Conservation (phyloP, 2,797 vertebrate species). For the Tamandua tetradactyla region DNA sequence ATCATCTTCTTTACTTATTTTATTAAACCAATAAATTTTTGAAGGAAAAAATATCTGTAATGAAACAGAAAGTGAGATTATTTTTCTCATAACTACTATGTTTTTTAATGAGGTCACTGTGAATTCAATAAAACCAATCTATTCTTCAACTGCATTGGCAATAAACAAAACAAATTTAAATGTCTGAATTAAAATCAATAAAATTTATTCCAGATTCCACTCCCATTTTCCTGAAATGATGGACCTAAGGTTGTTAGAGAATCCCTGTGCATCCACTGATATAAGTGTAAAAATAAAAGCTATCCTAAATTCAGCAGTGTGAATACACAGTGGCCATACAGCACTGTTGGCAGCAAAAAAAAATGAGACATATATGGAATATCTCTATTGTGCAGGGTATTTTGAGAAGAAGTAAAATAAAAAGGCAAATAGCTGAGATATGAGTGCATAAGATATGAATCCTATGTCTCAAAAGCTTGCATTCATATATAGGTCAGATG, state of each 20-base stretch:
- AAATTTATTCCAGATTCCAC: constrained; percentile 69
- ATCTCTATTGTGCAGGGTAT: not conserved
- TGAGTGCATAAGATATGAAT: not conserved
- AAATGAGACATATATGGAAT: not conserved
- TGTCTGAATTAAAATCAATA: constrained; percentile 80
- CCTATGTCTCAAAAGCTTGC: not conserved
- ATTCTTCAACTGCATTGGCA: constrained; percentile 83
- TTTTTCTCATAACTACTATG: constrained; percentile 82
- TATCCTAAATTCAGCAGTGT: not conserved
- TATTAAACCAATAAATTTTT: constrained; percentile 84
- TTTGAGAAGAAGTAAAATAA: not conserved
- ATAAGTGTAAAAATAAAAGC: not conserved
- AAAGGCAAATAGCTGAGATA: not conserved
- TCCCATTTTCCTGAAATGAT: constrained; percentile 63
- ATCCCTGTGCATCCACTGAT: not conserved
- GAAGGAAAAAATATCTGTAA: constrained; percentile 75
- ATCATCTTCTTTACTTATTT: constrained; percentile 73
- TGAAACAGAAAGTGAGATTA: constrained; percentile 82
- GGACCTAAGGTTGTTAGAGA: constrained; percentile 25
- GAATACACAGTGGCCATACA: too few species aligned
- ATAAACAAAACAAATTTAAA: constrained; percentile 79
- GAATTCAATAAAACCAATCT: constrained; percentile 85
- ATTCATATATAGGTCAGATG: not conserved
- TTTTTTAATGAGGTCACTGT: constrained; percentile 83
- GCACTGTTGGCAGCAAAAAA: too few species aligned